A percentile compares a stretch with the other conserved stretches of the same genome.
Evolutionary conservation across 2,888 invertebrate genomes (phyloP).

Genomic region (Biston stratarius): DNA sequence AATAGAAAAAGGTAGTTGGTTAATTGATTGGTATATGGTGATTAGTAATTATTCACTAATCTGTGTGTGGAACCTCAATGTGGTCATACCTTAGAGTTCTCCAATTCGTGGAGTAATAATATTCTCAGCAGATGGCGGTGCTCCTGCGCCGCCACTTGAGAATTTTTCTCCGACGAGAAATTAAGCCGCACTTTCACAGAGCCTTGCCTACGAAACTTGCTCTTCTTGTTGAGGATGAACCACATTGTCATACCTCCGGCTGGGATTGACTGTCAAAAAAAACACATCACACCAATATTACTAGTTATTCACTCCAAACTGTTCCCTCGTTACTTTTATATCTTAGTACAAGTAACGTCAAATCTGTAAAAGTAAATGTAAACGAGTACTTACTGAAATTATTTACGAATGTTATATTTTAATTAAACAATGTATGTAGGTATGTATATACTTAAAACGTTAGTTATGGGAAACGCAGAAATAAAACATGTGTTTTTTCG

Average conservation of each 20-base stretch:
- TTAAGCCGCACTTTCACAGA: constrained; percentile 93
- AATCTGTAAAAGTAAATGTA: too few relatives aligned
- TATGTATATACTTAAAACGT: too few relatives aligned
- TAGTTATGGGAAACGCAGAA: too few relatives aligned
- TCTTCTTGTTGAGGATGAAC: constrained; percentile 95
- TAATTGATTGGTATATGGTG: too few relatives aligned
- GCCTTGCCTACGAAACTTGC: constrained; percentile 94
- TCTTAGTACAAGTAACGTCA: too few relatives aligned
- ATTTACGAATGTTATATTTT: too few relatives aligned
- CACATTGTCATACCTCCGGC: constrained; percentile 97
- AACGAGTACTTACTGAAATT: too few relatives aligned
- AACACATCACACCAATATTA: neutral
- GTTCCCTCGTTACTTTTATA: too few relatives aligned
- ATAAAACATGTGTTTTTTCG: too few relatives aligned
- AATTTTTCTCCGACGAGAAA: constrained; percentile 95
- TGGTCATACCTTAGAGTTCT: constrained; percentile 88
- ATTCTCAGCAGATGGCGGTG: constrained; percentile 92
- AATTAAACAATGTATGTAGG: too few relatives aligned
- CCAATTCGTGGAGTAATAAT: constrained; percentile 92
- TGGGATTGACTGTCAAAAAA: constrained; percentile 91
- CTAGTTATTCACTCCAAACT: neutral
- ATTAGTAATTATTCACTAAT: too few relatives aligned
- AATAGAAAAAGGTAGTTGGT: too few relatives aligned
- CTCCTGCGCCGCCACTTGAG: constrained; percentile 94
- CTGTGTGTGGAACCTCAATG: neutral